A percentile compares a stretch with the other conserved stretches of the same genome.
These are phyloP conservation scores for Vicugna pacos DNA, from an alignment of 2,113 vertebrate species.

Conservation along the genomic window DNA sequence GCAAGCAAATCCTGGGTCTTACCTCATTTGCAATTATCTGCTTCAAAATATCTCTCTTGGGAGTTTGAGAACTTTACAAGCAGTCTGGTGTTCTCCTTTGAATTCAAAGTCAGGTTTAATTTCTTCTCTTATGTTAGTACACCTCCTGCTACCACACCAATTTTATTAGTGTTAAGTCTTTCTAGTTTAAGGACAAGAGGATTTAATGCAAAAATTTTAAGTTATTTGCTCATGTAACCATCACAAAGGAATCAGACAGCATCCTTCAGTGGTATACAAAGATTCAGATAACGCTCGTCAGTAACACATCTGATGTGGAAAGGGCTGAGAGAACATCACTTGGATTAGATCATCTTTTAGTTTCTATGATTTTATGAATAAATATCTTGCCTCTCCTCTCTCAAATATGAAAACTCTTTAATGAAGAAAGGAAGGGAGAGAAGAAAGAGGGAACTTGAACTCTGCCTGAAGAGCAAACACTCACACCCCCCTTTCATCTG, in stretches of 20 bases:
- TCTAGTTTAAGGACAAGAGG: background rate
- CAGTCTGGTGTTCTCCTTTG: background rate
- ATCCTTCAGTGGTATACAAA: background rate
- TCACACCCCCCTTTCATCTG: rapidly evolving
- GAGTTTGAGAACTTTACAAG: background rate
- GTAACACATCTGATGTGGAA: background rate
- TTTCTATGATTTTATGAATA: background rate
- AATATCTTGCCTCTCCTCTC: background rate
- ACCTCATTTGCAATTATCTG: background rate
- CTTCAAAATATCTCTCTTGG: background rate
- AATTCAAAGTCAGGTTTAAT: background rate
- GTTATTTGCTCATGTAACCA: background rate
- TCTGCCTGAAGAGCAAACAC: background rate
- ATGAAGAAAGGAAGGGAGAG: background rate
- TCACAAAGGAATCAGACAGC: background rate
- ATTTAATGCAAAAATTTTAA: background rate
- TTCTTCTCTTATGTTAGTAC: background rate
- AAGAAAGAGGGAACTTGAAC: background rate
- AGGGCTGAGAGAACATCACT: background rate
- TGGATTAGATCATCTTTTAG: background rate
- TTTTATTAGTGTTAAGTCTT: background rate
- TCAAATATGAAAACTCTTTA: background rate
- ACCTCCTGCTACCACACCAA: background rate
- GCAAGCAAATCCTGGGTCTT: background rate
- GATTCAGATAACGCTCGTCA: background rate